phyloP scores from a whole-genome alignment of 2,797 vertebrate species.

The Tauraco hartlaubi region DNA sequence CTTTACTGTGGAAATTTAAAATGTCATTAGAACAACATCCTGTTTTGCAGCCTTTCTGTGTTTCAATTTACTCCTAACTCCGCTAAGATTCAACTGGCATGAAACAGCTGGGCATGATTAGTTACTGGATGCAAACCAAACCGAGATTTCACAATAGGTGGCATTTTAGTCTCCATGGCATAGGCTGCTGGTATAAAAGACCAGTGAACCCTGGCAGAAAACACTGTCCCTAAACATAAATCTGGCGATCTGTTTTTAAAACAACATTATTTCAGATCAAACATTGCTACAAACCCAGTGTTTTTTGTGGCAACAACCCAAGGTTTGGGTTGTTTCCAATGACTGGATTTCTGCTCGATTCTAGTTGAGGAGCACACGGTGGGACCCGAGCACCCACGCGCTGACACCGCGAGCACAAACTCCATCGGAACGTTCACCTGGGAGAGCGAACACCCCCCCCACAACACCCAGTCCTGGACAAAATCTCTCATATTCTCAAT shows the following conservation, averaged over 20 bases:
- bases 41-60: slow-evolving; percentile 28
- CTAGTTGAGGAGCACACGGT: fast-evolving
- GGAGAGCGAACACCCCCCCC: not conserved
- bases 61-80: slow-evolving; percentile 1
- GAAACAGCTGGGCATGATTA: slow-evolving; percentile 44
- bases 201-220: slow-evolving; percentile 4
- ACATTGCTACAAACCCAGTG: not conserved
- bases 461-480: not conserved
- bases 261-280: not conserved
- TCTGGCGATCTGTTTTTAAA: not conserved
- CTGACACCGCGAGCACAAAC: not conserved
- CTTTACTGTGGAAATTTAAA: not conserved
- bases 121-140: not conserved
- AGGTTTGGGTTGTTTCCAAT: not conserved
- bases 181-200: slow-evolving; percentile 10
- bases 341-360: not conserved
- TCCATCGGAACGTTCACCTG: not conserved
- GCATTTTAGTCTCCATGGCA: slow-evolving; percentile 20
- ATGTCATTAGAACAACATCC: slow-evolving; percentile 26
- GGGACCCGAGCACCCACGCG: not conserved
- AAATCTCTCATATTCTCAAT: not conserved
- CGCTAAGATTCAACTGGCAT: not conserved
- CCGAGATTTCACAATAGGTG: slow-evolving; percentile 42
- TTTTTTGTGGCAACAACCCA: not conserved
- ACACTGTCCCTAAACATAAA: not conserved